Evolutionary conservation across 2,113 vertebrate genomes (phyloP).

Genomic region (Aplodontia rufa): DNA sequence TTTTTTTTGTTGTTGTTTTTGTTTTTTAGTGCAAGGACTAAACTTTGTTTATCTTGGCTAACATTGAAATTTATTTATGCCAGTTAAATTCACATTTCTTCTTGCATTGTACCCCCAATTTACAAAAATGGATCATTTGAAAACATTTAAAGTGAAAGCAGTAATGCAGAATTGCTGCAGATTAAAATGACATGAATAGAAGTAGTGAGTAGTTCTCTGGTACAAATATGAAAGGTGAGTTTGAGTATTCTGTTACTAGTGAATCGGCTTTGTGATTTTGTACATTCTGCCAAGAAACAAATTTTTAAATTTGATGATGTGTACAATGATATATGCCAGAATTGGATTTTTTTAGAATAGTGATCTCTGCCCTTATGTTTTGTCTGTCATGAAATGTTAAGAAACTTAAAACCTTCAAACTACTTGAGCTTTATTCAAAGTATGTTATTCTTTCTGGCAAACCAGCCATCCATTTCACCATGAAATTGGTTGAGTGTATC

Average conservation of each 20-base stretch:
- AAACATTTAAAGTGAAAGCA: slow-evolving; percentile 17
- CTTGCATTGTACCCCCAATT: not conserved
- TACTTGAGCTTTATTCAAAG: not conserved
- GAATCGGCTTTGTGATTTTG: not conserved
- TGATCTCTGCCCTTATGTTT: not conserved
- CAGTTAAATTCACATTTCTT: not conserved
- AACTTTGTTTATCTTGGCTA: not conserved
- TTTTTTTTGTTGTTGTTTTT: too few species aligned
- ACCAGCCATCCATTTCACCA: not conserved
- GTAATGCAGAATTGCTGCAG: not conserved
- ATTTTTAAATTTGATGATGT: not conserved
- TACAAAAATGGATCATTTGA: not conserved
- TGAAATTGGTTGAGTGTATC: not conserved
- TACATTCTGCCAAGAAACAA: not conserved
- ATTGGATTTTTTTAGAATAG: not conserved
- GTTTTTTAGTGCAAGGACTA: not conserved
- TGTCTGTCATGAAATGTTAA: not conserved
- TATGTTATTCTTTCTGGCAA: not conserved
- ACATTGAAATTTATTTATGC: not conserved
- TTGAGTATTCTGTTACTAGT: not conserved
- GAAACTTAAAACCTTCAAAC: not conserved
- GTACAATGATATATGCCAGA: not conserved
- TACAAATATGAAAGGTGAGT: not conserved
- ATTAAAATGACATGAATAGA: not conserved
- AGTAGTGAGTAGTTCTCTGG: not conserved